A percentile compares a stretch with the other conserved stretches of the same genome.
These are phyloP conservation scores for Balearica regulorum DNA, from an alignment of 2,797 vertebrate genomes.

Conservation along the genomic window DNA sequence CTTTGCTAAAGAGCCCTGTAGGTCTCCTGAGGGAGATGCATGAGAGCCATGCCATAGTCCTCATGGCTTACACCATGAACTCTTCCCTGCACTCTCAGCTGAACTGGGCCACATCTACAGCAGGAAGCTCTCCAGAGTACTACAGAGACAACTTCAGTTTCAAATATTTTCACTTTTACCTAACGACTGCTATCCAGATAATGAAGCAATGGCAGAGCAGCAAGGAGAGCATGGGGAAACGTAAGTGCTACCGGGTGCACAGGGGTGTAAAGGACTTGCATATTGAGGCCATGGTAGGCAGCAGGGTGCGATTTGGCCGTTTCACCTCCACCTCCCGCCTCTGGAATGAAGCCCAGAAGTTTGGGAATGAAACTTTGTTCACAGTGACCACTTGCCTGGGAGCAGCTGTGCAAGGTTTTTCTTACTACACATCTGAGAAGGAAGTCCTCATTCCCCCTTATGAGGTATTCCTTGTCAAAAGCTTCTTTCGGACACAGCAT, in stretches of 20 bases:
- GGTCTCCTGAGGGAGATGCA: constrained; percentile 26
- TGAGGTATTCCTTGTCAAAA: constrained; percentile 62
- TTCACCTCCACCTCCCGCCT: constrained; percentile 62
- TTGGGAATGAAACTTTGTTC: constrained; percentile 58
- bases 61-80: constrained; percentile 61
- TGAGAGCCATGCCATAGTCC: constrained; percentile 15
- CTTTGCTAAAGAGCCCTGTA: background rate
- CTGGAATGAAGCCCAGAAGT: constrained; percentile 17
- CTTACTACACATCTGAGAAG: constrained; percentile 35
- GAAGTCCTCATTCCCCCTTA: constrained; percentile 70
- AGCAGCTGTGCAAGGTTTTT: constrained; percentile 55
- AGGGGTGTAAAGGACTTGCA: background rate
- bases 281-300: background rate
- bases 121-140: constrained; percentile 15
- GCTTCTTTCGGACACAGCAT: background rate
- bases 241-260: constrained; percentile 17
- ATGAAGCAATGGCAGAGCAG: constrained; percentile 9
- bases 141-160: constrained; percentile 61
- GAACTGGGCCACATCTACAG: constrained; percentile 33
- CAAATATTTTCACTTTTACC: constrained; percentile 73
- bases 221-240: background rate
- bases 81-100: constrained; percentile 27
- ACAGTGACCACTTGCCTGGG: constrained; percentile 67
- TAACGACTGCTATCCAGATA: constrained; percentile 70
- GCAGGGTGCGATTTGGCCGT: constrained; percentile 61